Evolutionary conservation across 2,888 invertebrate genomes (phyloP), one percentile per base, ranked within the genome.

Genomic region (Drymonia ruficornis): DNA sequence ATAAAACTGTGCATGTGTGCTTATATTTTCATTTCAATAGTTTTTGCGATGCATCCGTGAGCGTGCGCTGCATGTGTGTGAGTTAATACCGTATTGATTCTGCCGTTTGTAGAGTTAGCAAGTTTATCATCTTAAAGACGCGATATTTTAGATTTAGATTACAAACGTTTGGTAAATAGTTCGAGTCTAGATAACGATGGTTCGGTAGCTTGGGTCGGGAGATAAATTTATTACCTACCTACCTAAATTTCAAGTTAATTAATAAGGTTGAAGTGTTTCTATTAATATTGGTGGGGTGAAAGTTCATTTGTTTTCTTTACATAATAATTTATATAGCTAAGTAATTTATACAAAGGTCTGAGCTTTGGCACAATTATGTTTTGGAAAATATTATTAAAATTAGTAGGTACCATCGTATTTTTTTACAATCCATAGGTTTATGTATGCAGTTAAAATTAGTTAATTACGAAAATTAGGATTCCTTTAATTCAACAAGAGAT

Each of bases 1-100:
- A 61, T 54, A 48, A 48, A 55, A 53, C 46, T 70, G 67, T 72
- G 71, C 77, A 80, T 83, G 87, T 81, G 84, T 69, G 81, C 78
- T 83, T 89, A 91, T 91, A 91, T 87, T 91, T 91, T 91, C 89
- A 89, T 90, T 91, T 86, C 84, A 84, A 89, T 91, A 91, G 91
- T 91, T 91, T 91, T 91, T 91, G 87, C 78, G 64, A 63, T 85
- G 87, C 87, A 84, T 70, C 74, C 65, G 90, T 89, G 81, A 68
- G 86, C 64, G 86, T 86, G 65, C 65, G 59, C 60, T 74, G 68
- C 56, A 55, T 45, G 53, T 84, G 91, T 91, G 89, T 89, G 89
- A 58, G 91, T 89, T 88, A 87, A 90, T 87, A 81, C 85, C 81
- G 89, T 91, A 91, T 91, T 90, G 91, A 91, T 91, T 90, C 80